Conservation (phyloP, 1,140 invertebrate genomes). For the Bombus soroeensis region DNA sequence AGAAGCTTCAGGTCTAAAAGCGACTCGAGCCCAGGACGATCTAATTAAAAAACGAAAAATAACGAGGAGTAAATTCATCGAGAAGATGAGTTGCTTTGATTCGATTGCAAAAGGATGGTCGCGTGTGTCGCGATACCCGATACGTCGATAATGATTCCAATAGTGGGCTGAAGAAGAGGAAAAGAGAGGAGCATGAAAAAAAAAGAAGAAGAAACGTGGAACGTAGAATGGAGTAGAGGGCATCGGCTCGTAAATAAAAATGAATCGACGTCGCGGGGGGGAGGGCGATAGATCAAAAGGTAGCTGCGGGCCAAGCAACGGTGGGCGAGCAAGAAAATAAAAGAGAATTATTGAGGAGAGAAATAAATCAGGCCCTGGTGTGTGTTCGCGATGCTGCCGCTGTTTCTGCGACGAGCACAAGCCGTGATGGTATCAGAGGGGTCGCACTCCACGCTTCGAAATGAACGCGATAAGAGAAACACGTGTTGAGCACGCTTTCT, state of each 20-base stretch:
- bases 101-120: not conserved
- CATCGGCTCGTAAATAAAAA: slow-evolving; percentile 75
- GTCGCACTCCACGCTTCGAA: slow-evolving; percentile 59
- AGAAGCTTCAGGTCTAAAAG: not conserved
- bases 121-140: slow-evolving; percentile 11
- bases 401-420: slow-evolving; percentile 9
- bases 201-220: not conserved
- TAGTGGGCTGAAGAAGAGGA: not conserved
- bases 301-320: slow-evolving; percentile 51
- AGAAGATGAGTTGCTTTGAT: not conserved
- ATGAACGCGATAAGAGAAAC: slow-evolving; percentile 79
- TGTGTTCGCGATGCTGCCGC: slow-evolving; percentile 7
- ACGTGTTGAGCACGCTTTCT: slow-evolving; percentile 79
- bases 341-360: slow-evolving; percentile 76
- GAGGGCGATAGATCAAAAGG: slow-evolving; percentile 72
- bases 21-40: not conserved
- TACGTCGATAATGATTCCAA: slow-evolving; percentile 44
- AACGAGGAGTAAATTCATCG: not conserved
- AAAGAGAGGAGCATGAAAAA: not conserved
- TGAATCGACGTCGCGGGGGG: slow-evolving; percentile 65
- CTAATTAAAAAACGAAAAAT: not conserved
- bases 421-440: slow-evolving; percentile 49
- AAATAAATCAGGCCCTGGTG: slow-evolving; percentile 73
- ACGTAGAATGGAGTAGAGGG: slow-evolving; percentile 25
- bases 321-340: slow-evolving; percentile 66